Base-by-base conservation (phyloP, 2,797 vertebrate species). In the Amblyopsis hoosieri region DNA sequence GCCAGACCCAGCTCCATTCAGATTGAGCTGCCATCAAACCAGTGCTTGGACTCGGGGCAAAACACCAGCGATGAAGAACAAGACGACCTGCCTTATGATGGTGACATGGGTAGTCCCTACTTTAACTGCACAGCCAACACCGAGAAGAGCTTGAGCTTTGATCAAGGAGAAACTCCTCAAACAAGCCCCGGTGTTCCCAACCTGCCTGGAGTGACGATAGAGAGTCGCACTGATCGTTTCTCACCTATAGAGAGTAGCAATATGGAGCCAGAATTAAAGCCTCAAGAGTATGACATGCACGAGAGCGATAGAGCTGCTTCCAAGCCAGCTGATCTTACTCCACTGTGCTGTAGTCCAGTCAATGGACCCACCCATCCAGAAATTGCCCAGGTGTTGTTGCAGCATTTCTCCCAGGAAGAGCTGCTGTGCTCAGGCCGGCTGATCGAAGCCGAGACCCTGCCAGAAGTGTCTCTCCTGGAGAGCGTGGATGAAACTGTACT, bases 401-500 rank as follows among this genome's bases (percentile, higher is more conserved):
- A 74, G 45, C 93, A 95, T 71, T 92, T 96, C 62, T 79, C 91
- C 57, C 75, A 82, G 59, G 91, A 90, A 12, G 89, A 93, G 62
- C 69, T 94, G 66, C 66, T 89, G 12, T 79, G 58, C 67, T 70
- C 86, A 0, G 82, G 74, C 11, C 86, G 79, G 67, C 83, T 92
- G 62, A 95, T 96, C 17, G 93, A 93, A 64, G 87, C 87, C 0
- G 95, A 98, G 84, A 95, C 94, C 37, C 86, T 96, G 73, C 95
- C 95, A 0, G 95, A 97, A 60, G 85, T 84, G 14, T 95, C 93
- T 9, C 84, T 92, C 45, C 79, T 92, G 2, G 94, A 96, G 12
- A 94, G 94, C 72, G 54, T 89, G 65, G 87, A 93, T 3, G 83
- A 91, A 57, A 87, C 85, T 0, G 42, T 73, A 54, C 60, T 66